A percentile compares a stretch with the other conserved stretches of the same genome.
Conservation (phyloP, 2,888 invertebrate species). For the Monochamus alternatus region DNA sequence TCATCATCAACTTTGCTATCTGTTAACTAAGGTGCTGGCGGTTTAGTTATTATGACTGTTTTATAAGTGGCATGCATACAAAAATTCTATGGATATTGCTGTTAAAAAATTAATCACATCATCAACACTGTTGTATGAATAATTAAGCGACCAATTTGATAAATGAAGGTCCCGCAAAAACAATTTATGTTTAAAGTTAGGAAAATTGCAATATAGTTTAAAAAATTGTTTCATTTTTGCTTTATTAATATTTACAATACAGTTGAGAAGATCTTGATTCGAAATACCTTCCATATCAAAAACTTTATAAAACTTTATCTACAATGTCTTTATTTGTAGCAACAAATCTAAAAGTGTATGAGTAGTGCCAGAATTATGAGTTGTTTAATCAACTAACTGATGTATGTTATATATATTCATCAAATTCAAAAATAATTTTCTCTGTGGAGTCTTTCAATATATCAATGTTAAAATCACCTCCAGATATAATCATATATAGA, state of each 20-base stretch:
- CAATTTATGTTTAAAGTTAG: neutral
- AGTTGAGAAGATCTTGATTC: neutral
- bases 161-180: neutral
- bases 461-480: too few species aligned
- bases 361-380: too few species aligned
- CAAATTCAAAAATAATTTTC: too few species aligned
- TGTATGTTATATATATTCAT: too few species aligned
- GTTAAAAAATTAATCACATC: neutral
- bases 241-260: neutral
- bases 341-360: too few species aligned
- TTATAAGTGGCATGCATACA: slow-evolving; percentile 5
- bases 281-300: slow-evolving; percentile 1
- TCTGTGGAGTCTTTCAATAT: too few species aligned
- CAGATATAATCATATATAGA: too few species aligned
- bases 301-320: neutral
- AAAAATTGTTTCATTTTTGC: neutral
- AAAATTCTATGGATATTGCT: neutral
- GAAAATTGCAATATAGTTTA: neutral
- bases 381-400: too few species aligned
- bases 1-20: neutral
- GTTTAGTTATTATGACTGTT: neutral
- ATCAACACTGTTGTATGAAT: neutral
- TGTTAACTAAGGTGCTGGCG: neutral
- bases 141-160: neutral
- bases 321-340: too few species aligned